Base-by-base conservation (phyloP, 2,113 vertebrate genomes). In the Platichthys stellatus region DNA sequence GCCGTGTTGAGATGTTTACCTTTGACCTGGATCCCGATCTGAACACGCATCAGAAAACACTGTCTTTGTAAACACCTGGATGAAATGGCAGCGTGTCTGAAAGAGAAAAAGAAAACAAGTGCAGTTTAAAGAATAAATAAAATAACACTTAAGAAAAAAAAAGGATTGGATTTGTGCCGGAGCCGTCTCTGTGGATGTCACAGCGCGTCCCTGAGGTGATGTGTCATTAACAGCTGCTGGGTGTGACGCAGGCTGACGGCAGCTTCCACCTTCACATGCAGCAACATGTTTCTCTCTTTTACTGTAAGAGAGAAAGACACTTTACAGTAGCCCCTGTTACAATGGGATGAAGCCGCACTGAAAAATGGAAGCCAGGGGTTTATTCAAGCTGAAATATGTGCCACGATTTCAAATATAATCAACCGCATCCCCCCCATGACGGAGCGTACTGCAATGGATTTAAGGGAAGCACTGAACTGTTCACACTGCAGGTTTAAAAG, bases 221-320 rank as follows among this genome's bases (percentile, higher is more conserved):
- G 76, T 80, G 26, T 85, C 86, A 82, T 91, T 87, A 90, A 72
- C 75, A 53, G 57, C 64, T 61, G 76, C 63, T 68, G 62, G 51
- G 24, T 71, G 28, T 43, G 60, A 70, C 57, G 61, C 69, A 20
- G 51, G 60, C 76, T 78, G 77, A 51, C 15, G 49, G 49, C 72
- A 51, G 71, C 68, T 59, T 67, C 71, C 69, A 23, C 59, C 71
- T 28, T 60, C n/a, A 31, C 57, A 47, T 45, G 12, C 58, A 14
- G 65, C 63, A 74, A 76, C 74, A 45, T 54, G 71, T 49, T 21
- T 80, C 69, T 58, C 47, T 47, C 58, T 76, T 74, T 76, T 28
- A 38, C 58, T 17, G 67, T 8, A 18, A 10, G 35, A 38, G 35
- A 10, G 35, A 38, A 10, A 38, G 35, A 38, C 35, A 38, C 35